These are phyloP conservation scores for Cinclus mexicanus DNA, from an alignment of 2,113 vertebrate species.

Conservation along the genomic window DNA sequence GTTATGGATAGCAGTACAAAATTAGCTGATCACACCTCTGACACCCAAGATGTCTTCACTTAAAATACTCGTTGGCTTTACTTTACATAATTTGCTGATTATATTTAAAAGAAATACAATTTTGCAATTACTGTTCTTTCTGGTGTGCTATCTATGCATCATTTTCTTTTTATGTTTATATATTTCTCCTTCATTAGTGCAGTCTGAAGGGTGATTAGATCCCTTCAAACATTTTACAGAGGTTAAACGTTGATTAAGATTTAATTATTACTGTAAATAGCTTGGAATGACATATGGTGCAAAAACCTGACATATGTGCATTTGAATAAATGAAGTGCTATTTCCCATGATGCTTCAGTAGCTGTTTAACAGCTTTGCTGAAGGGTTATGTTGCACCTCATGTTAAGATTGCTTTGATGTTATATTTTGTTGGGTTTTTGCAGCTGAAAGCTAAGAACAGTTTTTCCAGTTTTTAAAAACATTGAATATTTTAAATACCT, in stretches of 20 bases:
- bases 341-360: slow-evolving; percentile 87
- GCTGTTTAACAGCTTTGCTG: slow-evolving; percentile 88
- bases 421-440: slow-evolving; percentile 88
- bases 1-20: slow-evolving; percentile 88
- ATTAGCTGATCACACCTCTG: slow-evolving; percentile 89
- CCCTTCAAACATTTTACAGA: slow-evolving; percentile 90
- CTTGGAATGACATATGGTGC: slow-evolving; percentile 94
- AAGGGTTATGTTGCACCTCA: slow-evolving; percentile 88
- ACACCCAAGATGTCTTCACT: slow-evolving; percentile 88
- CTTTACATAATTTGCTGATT: slow-evolving; percentile 85
- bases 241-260: slow-evolving; percentile 96
- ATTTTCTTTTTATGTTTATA: slow-evolving; percentile 89
- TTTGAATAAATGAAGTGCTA: slow-evolving; percentile 90
- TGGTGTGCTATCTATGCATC: slow-evolving; percentile 82
- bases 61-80: slow-evolving; percentile 84
- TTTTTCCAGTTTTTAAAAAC: slow-evolving; percentile 87
- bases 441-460: slow-evolving; percentile 87
- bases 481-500: slow-evolving; percentile 89
- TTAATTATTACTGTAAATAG: slow-evolving; percentile 98
- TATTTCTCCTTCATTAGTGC: slow-evolving; percentile 90
- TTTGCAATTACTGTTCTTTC: slow-evolving; percentile 86
- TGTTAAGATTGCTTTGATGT: slow-evolving; percentile 87
- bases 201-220: slow-evolving; percentile 90
- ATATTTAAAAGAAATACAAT: slow-evolving; percentile 86
- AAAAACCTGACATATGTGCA: slow-evolving; percentile 95